phyloP scores from a whole-genome alignment of 2,888 invertebrate genomes.

The Ephialtes manifestator region DNA sequence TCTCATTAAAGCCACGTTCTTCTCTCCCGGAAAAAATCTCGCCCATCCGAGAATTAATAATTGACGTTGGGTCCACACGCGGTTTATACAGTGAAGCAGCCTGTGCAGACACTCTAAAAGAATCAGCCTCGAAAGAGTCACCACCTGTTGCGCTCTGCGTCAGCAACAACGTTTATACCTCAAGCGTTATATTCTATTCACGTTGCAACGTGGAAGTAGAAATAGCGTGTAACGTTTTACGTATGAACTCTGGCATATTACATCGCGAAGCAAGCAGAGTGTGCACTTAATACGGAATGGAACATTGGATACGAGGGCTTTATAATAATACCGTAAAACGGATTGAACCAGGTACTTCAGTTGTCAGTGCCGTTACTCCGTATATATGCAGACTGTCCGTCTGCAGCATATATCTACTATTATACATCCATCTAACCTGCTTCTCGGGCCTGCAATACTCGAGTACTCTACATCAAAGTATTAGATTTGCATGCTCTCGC shows the following conservation, averaged over 20 bases:
- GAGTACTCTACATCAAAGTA: conserved; percentile 9
- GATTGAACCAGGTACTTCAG: conserved; percentile 46
- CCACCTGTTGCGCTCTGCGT: conserved; percentile 64
- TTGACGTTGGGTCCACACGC: conserved; percentile 13
- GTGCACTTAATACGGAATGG: neutral
- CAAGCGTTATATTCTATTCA: conserved; percentile 5
- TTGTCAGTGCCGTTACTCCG: conserved; percentile 58
- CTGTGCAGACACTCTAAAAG: conserved; percentile 43
- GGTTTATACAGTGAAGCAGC: neutral
- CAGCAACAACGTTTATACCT: conserved; percentile 31
- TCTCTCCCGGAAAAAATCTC: conserved; percentile 38
- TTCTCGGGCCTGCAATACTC: neutral
- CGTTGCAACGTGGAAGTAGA: conserved; percentile 33
- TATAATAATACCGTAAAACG: conserved; percentile 53
- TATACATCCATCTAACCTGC: conserved; percentile 4
- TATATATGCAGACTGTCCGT: neutral
- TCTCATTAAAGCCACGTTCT: conserved; percentile 1
- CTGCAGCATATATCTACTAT: neutral
- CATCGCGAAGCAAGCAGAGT: conserved; percentile 6
- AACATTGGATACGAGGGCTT: conserved; percentile 52
- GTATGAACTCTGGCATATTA: conserved; percentile 45
- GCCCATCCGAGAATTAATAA: conserved; percentile 44
- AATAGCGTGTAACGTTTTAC: conserved; percentile 48
- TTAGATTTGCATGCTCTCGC: neutral
- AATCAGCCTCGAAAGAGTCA: conserved; percentile 53